Evolutionary conservation across 2,888 invertebrate genomes (phyloP).

Genomic region (Agonopterix heracliana): DNA sequence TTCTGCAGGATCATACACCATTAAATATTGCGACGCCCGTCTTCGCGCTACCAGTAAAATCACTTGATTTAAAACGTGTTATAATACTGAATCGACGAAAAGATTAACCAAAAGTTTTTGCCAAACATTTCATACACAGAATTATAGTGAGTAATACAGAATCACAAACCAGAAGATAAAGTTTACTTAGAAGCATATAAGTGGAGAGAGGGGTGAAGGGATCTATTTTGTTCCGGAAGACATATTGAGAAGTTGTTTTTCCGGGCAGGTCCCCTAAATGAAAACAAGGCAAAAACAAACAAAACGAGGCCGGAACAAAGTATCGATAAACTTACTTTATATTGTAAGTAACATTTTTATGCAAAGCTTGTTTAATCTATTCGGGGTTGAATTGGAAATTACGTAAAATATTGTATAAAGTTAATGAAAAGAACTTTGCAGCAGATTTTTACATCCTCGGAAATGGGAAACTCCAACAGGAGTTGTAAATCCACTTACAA

Average conservation of each 20-base stretch:
- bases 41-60: conserved; percentile 33
- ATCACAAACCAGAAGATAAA: background rate
- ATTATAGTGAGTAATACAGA: background rate
- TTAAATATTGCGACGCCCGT: conserved; percentile 27
- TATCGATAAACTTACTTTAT: conserved; percentile 3
- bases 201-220: conserved; percentile 17
- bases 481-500: too few relatives aligned
- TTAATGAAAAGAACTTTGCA: background rate
- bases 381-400: background rate
- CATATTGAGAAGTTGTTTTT: conserved; percentile 46
- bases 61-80: conserved; percentile 31
- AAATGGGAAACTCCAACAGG: too few relatives aligned
- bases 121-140: too few relatives aligned
- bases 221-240: conserved; percentile 40
- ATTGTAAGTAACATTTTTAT: too few relatives aligned
- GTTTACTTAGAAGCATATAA: background rate
- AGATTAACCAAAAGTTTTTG: background rate
- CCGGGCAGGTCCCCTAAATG: conserved; percentile 21
- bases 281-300: conserved; percentile 20
- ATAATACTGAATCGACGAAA: background rate
- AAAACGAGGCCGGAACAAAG: conserved; percentile 4
- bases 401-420: background rate
- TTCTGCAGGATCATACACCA: too few relatives aligned
- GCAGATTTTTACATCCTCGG: background rate
- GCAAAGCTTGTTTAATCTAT: background rate